phyloP scores from a whole-genome alignment of 2,113 vertebrate species.

The Ranitomeya imitator region DNA sequence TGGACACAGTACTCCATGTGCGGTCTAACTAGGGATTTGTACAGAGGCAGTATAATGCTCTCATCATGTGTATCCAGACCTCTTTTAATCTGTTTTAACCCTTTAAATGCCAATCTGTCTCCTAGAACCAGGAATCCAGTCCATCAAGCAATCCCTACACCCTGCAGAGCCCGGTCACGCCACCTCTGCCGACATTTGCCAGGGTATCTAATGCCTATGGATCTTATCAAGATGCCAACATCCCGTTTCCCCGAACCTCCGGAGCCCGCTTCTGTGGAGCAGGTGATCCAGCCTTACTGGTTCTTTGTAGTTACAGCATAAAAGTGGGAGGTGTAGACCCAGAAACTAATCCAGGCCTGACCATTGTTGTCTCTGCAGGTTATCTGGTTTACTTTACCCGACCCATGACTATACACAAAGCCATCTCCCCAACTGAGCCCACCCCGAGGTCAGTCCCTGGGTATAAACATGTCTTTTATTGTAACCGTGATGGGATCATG shows the following conservation, averaged over 20 bases:
- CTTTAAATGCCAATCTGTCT: slow-evolving; percentile 58
- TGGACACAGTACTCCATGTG: too few species aligned
- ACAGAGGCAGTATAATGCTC: too few species aligned
- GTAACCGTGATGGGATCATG: too few species aligned
- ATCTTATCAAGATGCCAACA: slow-evolving; percentile 98
- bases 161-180: slow-evolving; percentile 84
- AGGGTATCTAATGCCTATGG: slow-evolving; percentile 93
- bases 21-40: too few species aligned
- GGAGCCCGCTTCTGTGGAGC: slow-evolving; percentile 98
- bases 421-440: slow-evolving; percentile 87
- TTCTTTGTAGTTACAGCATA: neutral
- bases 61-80: too few species aligned
- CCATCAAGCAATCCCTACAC: slow-evolving; percentile 81
- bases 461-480: neutral
- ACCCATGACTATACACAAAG: slow-evolving; percentile 93
- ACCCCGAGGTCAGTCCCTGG: slow-evolving; percentile 83
- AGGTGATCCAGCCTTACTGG: slow-evolving; percentile 66
- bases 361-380: slow-evolving; percentile 69
- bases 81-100: too few species aligned
- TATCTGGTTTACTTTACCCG: slow-evolving; percentile 96
- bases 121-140: slow-evolving; percentile 89
- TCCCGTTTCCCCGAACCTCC: slow-evolving; percentile 94
- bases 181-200: slow-evolving; percentile 87
- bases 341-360: neutral
- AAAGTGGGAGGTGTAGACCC: neutral